Percentiles rank a stretch among this genome's conserved stretches.
Conservation (phyloP, 2,797 vertebrate genomes). For the Sebastes melanostomus region DNA sequence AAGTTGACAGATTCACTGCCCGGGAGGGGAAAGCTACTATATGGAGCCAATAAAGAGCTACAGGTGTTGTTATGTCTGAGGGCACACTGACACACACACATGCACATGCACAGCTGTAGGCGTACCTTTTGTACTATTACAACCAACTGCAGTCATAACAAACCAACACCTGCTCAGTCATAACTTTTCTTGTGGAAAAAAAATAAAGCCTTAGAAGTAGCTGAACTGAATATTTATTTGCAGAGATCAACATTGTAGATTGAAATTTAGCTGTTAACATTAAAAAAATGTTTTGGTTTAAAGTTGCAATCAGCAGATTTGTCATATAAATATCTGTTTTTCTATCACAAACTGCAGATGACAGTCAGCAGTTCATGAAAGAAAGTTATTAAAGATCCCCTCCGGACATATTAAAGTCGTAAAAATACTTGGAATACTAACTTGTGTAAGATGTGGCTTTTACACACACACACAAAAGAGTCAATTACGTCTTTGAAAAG, state of each 20-base stretch:
- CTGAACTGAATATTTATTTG: background rate
- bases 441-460: background rate
- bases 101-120: background rate
- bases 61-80: constrained; percentile 7
- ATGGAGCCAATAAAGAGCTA: background rate
- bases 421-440: no score
- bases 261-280: background rate
- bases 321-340: background rate
- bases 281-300: background rate
- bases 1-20: background rate
- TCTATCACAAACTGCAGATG: background rate
- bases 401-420: background rate
- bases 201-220: background rate
- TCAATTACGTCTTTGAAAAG: background rate
- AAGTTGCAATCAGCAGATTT: background rate
- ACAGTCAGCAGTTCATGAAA: background rate
- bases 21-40: background rate
- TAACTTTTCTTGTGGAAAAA: background rate
- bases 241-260: background rate
- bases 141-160: constrained; percentile 1
- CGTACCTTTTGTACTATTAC: background rate
- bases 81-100: background rate
- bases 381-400: background rate
- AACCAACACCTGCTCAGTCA: background rate
- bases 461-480: background rate